Evolutionary conservation across 2,113 vertebrate species (phyloP).

Genomic region (Apodemus speciosus): DNA sequence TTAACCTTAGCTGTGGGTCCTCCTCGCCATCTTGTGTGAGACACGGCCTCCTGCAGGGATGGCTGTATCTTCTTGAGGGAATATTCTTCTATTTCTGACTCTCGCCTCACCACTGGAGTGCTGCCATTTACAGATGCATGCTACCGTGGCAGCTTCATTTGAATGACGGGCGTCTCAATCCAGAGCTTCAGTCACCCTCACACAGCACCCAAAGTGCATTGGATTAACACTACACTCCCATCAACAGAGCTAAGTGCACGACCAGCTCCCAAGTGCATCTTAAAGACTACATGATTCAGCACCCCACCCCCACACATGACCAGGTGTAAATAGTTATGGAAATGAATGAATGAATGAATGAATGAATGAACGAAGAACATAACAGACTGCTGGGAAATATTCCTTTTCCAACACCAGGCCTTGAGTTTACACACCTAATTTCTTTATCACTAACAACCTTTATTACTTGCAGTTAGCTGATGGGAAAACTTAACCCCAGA

Average conservation of each 20-base stretch:
- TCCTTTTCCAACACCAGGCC: background rate
- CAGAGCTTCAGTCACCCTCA: background rate
- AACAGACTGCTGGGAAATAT: no score
- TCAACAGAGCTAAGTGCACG: background rate
- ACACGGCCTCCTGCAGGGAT: no score
- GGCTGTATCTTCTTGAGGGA: background rate
- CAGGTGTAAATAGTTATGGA: no score
- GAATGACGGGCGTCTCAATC: background rate
- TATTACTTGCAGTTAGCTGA: background rate
- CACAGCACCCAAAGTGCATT: background rate
- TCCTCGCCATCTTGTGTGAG: background rate
- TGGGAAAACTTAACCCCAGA: background rate
- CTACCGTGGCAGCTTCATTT: background rate
- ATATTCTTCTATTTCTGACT: background rate
- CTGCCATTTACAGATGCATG: background rate
- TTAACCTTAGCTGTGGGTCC: no score
- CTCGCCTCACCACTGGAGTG: background rate
- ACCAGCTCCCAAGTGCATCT: background rate
- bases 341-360: no score
- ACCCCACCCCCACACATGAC: background rate
- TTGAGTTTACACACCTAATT: accelerated
- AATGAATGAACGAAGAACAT: accelerated
- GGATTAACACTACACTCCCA: no score
- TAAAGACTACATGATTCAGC: no score
- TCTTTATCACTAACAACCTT: background rate